Percentiles rank a stretch among this genome's conserved stretches.
These are phyloP conservation scores for Platynereis dumerilii DNA, from an alignment of 2,888 invertebrate genomes.

Conservation along the genomic window DNA sequence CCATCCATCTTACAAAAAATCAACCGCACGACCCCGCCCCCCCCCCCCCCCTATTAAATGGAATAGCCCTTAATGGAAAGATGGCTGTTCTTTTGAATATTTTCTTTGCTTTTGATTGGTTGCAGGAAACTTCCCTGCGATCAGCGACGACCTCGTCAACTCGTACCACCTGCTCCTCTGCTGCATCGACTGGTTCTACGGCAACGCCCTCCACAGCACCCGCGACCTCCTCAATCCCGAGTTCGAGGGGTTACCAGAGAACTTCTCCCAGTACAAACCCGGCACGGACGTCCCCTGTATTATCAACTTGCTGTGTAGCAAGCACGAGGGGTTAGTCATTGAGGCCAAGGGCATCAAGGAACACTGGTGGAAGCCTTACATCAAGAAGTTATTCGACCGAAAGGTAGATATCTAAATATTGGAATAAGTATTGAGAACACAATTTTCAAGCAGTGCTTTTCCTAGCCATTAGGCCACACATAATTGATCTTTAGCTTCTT, in stretches of 20 bases:
- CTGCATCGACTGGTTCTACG: conserved; percentile 88
- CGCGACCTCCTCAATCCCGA: conserved; percentile 77
- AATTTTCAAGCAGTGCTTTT: too few relatives aligned
- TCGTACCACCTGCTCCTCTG: conserved; percentile 91
- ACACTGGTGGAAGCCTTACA: conserved; percentile 82
- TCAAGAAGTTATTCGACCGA: conserved; percentile 78
- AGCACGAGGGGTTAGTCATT: conserved; percentile 80
- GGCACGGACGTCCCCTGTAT: conserved; percentile 79
- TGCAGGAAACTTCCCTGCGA: conserved; percentile 79
- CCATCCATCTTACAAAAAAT: too few relatives aligned
- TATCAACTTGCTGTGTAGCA: conserved; percentile 80
- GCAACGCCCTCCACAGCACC: conserved; percentile 81
- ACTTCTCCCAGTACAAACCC: conserved; percentile 71
- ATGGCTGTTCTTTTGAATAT: too few relatives aligned
- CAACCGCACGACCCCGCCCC: too few relatives aligned
- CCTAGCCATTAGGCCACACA: too few relatives aligned
- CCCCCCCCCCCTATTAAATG: too few relatives aligned
- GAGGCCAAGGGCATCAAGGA: conserved; percentile 91
- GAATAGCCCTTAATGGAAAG: too few relatives aligned
- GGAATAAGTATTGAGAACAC: too few relatives aligned
- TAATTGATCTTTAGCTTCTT: too few relatives aligned
- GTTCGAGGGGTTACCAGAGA: conserved; percentile 73
- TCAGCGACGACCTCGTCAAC: conserved; percentile 91
- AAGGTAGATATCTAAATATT: too few relatives aligned
- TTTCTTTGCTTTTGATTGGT: neutral